Evolutionary conservation across 2,888 invertebrate genomes (phyloP).

Genomic region (Athetis lepigone): DNA sequence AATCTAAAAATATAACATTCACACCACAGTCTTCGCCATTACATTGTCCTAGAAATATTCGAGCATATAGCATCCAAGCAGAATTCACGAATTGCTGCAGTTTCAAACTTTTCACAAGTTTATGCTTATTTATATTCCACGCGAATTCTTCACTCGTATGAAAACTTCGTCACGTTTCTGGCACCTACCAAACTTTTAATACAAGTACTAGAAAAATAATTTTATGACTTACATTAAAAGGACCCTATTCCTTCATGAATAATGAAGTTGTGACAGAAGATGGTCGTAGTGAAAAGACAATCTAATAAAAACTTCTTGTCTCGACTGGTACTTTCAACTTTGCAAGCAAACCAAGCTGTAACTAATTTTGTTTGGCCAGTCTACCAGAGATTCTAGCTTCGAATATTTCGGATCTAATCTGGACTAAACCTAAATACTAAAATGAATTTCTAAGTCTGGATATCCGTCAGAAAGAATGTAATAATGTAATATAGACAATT

Average conservation of each 20-base stretch:
- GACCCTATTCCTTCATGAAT: not conserved
- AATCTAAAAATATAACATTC: not conserved
- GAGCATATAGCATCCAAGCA: slow-evolving; percentile 32
- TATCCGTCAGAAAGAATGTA: not conserved
- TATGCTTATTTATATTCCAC: slow-evolving; percentile 41
- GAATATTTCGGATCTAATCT: slow-evolving; percentile 17
- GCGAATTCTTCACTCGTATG: slow-evolving; percentile 35
- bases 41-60: slow-evolving; percentile 24
- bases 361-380: not conserved
- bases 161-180: slow-evolving; percentile 43
- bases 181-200: slow-evolving; percentile 38
- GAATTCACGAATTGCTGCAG: slow-evolving; percentile 42
- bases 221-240: not conserved
- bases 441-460: slow-evolving; percentile 13
- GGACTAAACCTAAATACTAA: slow-evolving; percentile 14
- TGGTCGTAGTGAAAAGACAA: not conserved
- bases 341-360: not conserved
- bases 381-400: not conserved
- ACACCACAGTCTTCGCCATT: slow-evolving; percentile 5
- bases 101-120: slow-evolving; percentile 36
- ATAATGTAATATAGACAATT: not conserved
- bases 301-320: slow-evolving; percentile 22
- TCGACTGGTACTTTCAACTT: slow-evolving; percentile 5
- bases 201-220: slow-evolving; percentile 12
- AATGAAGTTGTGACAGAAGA: not conserved